These are phyloP conservation scores for Sinosuthora webbiana DNA, from an alignment of 2,113 vertebrate genomes.

Conservation along the genomic window DNA sequence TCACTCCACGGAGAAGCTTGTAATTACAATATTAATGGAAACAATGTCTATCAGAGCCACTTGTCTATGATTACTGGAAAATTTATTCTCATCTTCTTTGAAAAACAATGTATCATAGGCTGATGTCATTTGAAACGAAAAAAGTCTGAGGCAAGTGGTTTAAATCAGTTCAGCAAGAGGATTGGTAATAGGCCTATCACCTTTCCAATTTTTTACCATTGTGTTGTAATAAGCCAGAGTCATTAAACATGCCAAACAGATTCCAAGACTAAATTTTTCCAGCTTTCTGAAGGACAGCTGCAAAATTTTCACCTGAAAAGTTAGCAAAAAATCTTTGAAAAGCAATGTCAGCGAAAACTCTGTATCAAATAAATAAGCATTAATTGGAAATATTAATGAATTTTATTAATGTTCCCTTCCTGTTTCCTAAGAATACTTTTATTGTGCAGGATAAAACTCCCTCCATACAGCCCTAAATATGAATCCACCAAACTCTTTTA, in stretches of 20 bases:
- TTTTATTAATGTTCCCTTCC: neutral
- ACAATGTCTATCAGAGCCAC: neutral
- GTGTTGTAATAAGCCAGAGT: neutral
- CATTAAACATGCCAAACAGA: neutral
- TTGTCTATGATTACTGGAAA: constrained; percentile 29
- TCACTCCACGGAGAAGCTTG: constrained; percentile 26
- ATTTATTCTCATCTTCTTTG: neutral
- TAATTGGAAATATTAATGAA: neutral
- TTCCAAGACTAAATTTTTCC: neutral
- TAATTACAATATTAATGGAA: constrained; percentile 38
- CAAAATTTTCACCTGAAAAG: neutral
- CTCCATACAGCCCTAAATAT: fast-evolving
- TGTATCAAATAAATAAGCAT: neutral
- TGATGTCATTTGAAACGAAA: neutral
- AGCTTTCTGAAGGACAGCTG: neutral
- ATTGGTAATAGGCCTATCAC: neutral
- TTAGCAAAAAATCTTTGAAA: neutral
- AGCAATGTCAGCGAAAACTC: neutral
- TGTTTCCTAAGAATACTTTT: neutral
- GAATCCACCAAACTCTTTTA: neutral
- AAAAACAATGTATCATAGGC: neutral
- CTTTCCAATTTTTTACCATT: neutral
- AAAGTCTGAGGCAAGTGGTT: neutral
- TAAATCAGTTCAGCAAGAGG: constrained; percentile 30
- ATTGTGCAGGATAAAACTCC: neutral